Percentiles rank a stretch among this genome's conserved stretches.
These are phyloP conservation scores for Chloroclysta siterata DNA, from an alignment of 2,888 invertebrate genomes.

Conservation along the genomic window DNA sequence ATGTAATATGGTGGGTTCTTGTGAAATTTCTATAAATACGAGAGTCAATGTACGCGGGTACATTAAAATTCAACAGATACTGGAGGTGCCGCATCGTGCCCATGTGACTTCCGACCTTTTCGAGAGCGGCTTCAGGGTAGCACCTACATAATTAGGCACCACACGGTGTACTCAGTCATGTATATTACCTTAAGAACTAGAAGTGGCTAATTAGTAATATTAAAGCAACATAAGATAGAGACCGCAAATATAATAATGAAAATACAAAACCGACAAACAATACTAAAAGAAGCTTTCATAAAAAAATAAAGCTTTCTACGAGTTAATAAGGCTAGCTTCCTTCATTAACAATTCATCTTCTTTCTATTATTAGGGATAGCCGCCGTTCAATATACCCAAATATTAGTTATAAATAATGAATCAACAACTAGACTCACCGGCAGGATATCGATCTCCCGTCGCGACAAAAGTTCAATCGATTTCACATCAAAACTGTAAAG, in stretches of 20 bases:
- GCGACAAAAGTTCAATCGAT: slow-evolving; percentile 64
- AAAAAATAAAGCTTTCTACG: slow-evolving; percentile 32
- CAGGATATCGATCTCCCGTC: slow-evolving; percentile 65
- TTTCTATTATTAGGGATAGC: slow-evolving; percentile 55
- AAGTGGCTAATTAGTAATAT: background rate
- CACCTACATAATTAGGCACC: slow-evolving; percentile 22
- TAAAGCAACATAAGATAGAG: background rate
- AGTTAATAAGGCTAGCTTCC: slow-evolving; percentile 34
- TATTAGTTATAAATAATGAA: slow-evolving; percentile 64
- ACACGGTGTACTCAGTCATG: slow-evolving; percentile 13
- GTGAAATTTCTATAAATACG: slow-evolving; percentile 1
- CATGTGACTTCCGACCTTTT: slow-evolving; percentile 43
- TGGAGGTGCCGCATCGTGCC: slow-evolving; percentile 25
- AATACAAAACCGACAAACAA: slow-evolving; percentile 9
- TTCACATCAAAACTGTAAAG: slow-evolving; percentile 65
- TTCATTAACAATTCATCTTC: slow-evolving; percentile 46
- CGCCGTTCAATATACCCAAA: slow-evolving; percentile 47
- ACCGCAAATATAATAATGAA: background rate
- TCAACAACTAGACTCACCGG: slow-evolving; percentile 61
- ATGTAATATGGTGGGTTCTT: background rate
- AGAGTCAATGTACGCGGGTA: slow-evolving; percentile 9
- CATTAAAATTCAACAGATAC: slow-evolving; percentile 32
- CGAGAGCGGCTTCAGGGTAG: slow-evolving; percentile 13
- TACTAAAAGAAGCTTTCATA: slow-evolving; percentile 18
- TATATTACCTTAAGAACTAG: slow-evolving; percentile 33